phyloP scores from a whole-genome alignment of 2,888 invertebrate genomes.

The Epinotia brunnichana region DNA sequence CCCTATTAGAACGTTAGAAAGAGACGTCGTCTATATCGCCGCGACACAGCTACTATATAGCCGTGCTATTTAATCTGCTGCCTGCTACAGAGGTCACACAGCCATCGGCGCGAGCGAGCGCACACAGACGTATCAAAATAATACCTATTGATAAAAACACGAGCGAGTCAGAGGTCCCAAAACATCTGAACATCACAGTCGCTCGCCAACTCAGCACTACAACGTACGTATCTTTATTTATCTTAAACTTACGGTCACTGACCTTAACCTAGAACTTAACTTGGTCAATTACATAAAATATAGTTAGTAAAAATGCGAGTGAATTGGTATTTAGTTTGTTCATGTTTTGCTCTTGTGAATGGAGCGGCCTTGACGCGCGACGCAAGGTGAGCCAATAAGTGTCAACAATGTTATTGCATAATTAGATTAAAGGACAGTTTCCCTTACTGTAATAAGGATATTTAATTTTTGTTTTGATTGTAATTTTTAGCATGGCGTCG shows the following conservation, averaged over 20 bases:
- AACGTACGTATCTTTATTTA: slow-evolving; percentile 29
- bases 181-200: neutral
- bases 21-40: too few relatives aligned
- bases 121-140: neutral
- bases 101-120: slow-evolving; percentile 21
- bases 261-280: slow-evolving; percentile 18
- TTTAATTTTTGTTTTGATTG: neutral
- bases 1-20: too few relatives aligned
- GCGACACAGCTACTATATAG: neutral
- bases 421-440: neutral
- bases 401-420: slow-evolving; percentile 1
- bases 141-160: neutral
- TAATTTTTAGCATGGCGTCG: slow-evolving; percentile 64
- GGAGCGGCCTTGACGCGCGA: slow-evolving; percentile 33
- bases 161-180: neutral
- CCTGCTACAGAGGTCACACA: slow-evolving; percentile 18
- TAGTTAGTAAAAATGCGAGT: slow-evolving; percentile 5
- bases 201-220: neutral
- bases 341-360: slow-evolving; percentile 28
- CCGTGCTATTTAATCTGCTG: neutral
- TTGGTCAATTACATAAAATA: neutral
- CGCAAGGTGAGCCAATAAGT: slow-evolving; percentile 29
- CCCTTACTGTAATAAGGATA: neutral
- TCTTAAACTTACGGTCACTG: slow-evolving; percentile 6
- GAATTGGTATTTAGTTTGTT: neutral